Evolutionary conservation across 2,113 vertebrate genomes (phyloP).

Genomic region (Collichthys lucidus): DNA sequence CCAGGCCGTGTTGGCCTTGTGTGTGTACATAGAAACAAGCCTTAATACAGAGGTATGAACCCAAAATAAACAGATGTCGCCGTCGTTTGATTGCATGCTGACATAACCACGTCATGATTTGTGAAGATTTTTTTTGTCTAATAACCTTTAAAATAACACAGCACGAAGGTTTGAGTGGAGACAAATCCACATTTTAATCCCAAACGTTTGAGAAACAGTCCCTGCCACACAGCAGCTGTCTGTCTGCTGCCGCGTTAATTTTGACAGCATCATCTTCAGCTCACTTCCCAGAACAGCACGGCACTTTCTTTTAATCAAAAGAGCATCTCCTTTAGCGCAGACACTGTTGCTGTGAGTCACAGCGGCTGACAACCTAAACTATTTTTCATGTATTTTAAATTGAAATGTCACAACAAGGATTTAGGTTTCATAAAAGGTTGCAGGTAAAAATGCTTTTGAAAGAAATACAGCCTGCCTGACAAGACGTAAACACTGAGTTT

Average conservation of each 20-base stretch:
- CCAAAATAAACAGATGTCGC: no score
- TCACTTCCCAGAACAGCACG: conserved; percentile 20
- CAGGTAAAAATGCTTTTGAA: conserved; percentile 18
- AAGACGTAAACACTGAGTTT: conserved; percentile 2
- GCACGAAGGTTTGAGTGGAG: no score
- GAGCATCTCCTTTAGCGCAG: conserved; percentile 8
- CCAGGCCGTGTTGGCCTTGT: background rate
- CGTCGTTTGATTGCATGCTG: no score
- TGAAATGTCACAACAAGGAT: conserved; percentile 54
- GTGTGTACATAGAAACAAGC: background rate
- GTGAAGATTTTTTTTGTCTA: no score
- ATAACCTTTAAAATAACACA: no score
- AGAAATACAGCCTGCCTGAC: conserved; percentile 17
- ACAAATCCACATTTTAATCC: no score
- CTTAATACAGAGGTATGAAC: no score
- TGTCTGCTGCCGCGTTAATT: background rate
- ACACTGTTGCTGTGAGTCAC: background rate
- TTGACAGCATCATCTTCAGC: conserved; percentile 11
- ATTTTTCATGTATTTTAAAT: conserved; percentile 30
- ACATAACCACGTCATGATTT: no score
- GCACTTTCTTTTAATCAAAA: conserved; percentile 30
- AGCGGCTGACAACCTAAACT: conserved; percentile 2
- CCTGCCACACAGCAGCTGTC: no score
- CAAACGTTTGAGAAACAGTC: no score
- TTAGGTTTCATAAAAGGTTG: conserved; percentile 31